Evolutionary conservation across 1,140 invertebrate species (phyloP), one percentile per base, ranked within the genome.

Genomic region (Drosophila sproati): DNA sequence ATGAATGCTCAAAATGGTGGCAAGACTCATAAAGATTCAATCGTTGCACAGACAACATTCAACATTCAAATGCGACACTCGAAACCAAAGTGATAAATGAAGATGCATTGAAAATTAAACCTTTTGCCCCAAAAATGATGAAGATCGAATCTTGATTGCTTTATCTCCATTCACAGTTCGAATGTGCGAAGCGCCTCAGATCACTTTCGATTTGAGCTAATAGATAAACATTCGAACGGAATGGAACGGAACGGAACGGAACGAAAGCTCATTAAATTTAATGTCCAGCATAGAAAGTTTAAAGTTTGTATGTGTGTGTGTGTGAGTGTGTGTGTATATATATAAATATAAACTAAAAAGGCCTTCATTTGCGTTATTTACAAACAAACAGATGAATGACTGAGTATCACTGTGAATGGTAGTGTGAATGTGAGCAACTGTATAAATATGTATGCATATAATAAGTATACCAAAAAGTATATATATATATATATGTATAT

Each of bases 181-280:
- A 31, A 32, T 37, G 34, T 29, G 6, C 29, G 37, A 34, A 10
- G n/a, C 45, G 51, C 68, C 52, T 64, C 48, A 66, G 51, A 59
- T 51, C 73, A 87, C 78, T 82, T 80, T 88, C 72, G 63, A 77
- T 54, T 41, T 43, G 10, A n/a, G 3, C 4, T 0, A 10, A 43
- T 20, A 74, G 71, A 75, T 69, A 88, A 88, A 88, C 69, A 87
- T 69, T 73, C 47, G 39, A 69, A 72, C 37, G 52, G 52, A 61
- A 69, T 60, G 72, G 87, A 86, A 86, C 20, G 20, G 20, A 20
- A 20, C 20, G 20, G 20, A 69, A 77, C 45, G 54, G 54, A 62
- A 70, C 62, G 73, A 87, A 87, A 87, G 82, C 82, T 83, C 77
- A 87, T 87, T 80, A 80, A 88, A 47, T 74, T 77, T 66, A 68